Evolutionary conservation across 2,797 vertebrate species (phyloP), one percentile per base, ranked within the genome.

Genomic region (Premnoplex brunnescens): DNA sequence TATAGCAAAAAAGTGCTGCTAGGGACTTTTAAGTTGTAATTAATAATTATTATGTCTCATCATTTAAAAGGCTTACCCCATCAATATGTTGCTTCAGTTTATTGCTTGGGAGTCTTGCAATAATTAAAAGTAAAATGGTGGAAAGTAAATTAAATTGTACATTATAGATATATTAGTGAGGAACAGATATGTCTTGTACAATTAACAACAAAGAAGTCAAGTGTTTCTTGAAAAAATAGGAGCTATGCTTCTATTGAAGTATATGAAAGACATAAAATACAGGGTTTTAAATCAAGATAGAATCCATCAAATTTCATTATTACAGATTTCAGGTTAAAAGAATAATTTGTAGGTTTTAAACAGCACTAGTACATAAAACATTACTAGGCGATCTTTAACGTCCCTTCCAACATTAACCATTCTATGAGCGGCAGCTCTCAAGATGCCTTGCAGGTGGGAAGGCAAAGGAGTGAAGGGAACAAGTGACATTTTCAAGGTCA

Each of bases 81-180:
- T 81, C 71, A 93, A 81, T 79, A 74, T 85, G 56, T 88, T 96
- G 36, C 43, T 89, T 88, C 30, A 48, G 21, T 92, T 97, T 97
- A 95, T 96, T 96, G 77, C 71, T 62, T 87, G 59, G 56, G 80
- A 96, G 62, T 49, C 76, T 95, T 55, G 67, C 86, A 94, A 96
- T 97, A 96, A 96, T 96, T 97, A 97, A 89, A 96, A 64, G 24
- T 79, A 87, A 46, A 96, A 85, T 56, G 43, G 51, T 95, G 82
- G 87, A 84, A 97, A 95, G 58, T 95, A 96, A 97, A 97, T 97
- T 96, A 93, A 91, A 63, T 91, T 88, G 37, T 79, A 56, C 74
- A 84, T 82, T 79, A 89, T 36, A 89, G 85, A 89, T 79, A 84
- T 91, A 94, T 87, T 96, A 82, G 72, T 68, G 32, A 74, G 36